Evolutionary conservation across 1,140 invertebrate species (phyloP).

Genomic region (Drosophila kohkoa): DNA sequence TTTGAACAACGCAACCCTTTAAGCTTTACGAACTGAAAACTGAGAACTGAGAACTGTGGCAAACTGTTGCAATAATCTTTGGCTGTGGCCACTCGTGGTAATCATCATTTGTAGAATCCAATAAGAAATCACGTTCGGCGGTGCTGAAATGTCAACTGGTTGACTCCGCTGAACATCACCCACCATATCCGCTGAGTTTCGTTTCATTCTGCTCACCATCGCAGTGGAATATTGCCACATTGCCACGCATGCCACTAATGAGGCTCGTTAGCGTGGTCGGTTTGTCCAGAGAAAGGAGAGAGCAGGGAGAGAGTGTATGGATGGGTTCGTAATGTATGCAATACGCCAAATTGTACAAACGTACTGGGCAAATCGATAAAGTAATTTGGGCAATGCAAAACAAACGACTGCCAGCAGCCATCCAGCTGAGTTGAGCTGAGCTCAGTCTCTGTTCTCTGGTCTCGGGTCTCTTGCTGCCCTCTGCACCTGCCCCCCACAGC

Average conservation of each 20-base stretch:
- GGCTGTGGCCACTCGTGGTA: conserved; percentile 8
- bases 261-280: conserved; percentile 79
- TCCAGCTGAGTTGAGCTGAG: conserved; percentile 1
- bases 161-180: conserved; percentile 1
- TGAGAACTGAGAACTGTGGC: not conserved
- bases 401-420: conserved; percentile 47
- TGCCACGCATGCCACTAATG: conserved; percentile 80
- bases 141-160: conserved; percentile 10
- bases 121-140: conserved; percentile 71
- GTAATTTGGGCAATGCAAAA: conserved; percentile 76
- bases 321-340: conserved; percentile 70
- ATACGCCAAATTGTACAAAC: conserved; percentile 77
- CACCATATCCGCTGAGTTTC: not conserved
- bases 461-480: not conserved
- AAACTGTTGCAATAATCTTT: not conserved
- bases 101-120: conserved; percentile 54
- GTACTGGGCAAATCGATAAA: conserved; percentile 80
- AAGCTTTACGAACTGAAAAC: too few relatives aligned
- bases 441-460: not conserved
- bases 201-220: not conserved
- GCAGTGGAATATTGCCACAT: conserved; percentile 51
- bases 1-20: too few relatives aligned
- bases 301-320: not conserved
- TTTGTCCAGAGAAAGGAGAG: conserved; percentile 28
- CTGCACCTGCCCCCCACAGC: not conserved